Evolutionary conservation across 1,140 invertebrate genomes (phyloP).

Genomic region (Calliphora vicina): DNA sequence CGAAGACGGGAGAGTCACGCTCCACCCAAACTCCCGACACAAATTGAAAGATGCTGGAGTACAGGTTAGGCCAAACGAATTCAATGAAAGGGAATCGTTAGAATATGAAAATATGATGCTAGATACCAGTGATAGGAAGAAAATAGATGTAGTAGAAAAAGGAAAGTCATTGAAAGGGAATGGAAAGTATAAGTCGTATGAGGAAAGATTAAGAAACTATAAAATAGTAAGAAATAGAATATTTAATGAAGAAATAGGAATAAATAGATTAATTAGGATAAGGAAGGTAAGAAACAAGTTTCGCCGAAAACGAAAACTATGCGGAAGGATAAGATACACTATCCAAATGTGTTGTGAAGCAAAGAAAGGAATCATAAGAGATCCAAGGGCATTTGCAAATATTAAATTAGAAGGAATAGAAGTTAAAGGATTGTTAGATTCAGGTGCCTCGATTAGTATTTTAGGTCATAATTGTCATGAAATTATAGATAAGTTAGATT

Average conservation of each 20-base stretch:
- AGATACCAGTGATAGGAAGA: not conserved
- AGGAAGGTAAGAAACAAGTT: not conserved
- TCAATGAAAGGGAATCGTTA: not conserved
- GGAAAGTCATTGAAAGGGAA: no score
- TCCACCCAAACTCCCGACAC: not conserved
- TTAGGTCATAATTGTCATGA: not conserved
- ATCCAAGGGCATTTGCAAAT: not conserved
- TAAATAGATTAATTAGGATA: no score
- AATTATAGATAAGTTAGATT: not conserved
- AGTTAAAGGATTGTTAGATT: not conserved
- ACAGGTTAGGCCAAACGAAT: not conserved
- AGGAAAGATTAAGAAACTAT: no score
- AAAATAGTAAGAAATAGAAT: no score
- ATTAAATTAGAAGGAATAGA: not conserved
- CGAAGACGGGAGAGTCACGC: not conserved
- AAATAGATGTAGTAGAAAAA: no score
- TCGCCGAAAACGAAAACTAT: not conserved
- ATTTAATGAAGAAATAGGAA: no score
- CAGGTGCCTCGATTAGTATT: not conserved
- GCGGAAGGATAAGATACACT: not conserved
- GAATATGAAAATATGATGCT: not conserved
- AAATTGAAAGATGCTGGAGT: not conserved
- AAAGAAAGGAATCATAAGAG: no score
- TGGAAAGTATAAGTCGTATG: no score
- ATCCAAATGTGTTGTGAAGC: not conserved